A percentile compares a stretch with the other conserved stretches of the same genome.
These are phyloP conservation scores for Zaprionus vittiger DNA, from an alignment of 1,140 invertebrate species.

Conservation along the genomic window DNA sequence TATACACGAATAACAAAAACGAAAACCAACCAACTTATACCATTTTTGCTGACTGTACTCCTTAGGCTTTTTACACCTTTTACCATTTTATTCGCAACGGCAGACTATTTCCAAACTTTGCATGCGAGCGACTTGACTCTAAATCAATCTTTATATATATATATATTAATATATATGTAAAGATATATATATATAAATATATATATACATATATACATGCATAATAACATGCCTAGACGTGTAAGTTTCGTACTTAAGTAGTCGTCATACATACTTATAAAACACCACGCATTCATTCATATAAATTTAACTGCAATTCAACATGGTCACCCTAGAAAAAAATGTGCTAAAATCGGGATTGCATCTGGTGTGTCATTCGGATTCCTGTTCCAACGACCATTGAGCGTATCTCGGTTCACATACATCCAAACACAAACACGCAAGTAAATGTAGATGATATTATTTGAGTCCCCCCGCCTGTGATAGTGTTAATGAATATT, in stretches of 20 bases:
- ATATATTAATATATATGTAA: background rate
- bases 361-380: background rate
- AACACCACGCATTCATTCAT: conserved; percentile 17
- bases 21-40: conserved; percentile 69
- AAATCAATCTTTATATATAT: conserved; percentile 26
- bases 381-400: background rate
- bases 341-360: background rate
- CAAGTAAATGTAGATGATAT: conserved; percentile 26
- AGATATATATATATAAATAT: conserved; percentile 8
- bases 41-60: conserved; percentile 81
- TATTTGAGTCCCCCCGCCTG: conserved; percentile 61
- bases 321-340: conserved; percentile 16
- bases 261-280: conserved; percentile 13
- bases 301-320: conserved; percentile 14
- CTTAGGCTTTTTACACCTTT: conserved; percentile 82
- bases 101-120: conserved; percentile 62
- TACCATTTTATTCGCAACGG: conserved; percentile 77
- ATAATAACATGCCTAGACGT: conserved; percentile 13
- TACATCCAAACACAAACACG: conserved; percentile 4
- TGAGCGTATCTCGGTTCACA: background rate
- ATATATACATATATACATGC: conserved; percentile 18
- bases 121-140: conserved; percentile 52
- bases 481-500: conserved; percentile 70
- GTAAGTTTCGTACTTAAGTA: conserved; percentile 21
- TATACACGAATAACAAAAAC: conserved; percentile 28